phyloP scores from a whole-genome alignment of 2,797 vertebrate species.

The Coranthus polyacanthus region DNA sequence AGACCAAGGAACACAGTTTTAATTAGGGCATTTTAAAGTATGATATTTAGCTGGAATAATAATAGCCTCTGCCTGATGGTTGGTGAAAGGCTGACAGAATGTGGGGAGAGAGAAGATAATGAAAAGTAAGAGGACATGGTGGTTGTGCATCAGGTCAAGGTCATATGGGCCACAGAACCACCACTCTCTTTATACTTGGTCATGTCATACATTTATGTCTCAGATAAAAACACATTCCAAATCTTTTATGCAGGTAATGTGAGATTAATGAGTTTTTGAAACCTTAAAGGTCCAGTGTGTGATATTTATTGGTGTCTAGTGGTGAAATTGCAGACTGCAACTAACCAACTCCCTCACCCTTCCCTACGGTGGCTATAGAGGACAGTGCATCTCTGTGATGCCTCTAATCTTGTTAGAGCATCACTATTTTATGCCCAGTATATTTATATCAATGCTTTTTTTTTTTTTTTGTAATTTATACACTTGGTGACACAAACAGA shows the following conservation, averaged over 20 bases:
- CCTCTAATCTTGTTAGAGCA: too few relatives aligned
- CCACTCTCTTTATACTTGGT: background rate
- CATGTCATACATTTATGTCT: background rate
- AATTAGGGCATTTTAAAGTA: slow-evolving; percentile 82
- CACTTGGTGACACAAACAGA: too few relatives aligned
- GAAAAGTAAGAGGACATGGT: slow-evolving; percentile 30
- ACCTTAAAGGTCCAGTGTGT: too few relatives aligned
- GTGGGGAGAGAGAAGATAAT: slow-evolving; percentile 41
- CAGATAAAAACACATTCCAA: background rate
- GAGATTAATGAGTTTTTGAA: too few relatives aligned
- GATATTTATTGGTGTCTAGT: too few relatives aligned
- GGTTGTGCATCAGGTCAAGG: slow-evolving; percentile 59
- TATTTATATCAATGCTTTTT: too few relatives aligned
- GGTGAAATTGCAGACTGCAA: too few relatives aligned
- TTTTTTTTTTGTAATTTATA: too few relatives aligned
- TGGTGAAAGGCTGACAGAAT: slow-evolving; percentile 53
- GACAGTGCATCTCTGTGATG: too few relatives aligned
- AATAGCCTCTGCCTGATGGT: slow-evolving; percentile 64
- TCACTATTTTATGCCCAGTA: too few relatives aligned
- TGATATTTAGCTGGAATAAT: slow-evolving; percentile 71
- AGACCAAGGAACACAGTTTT: slow-evolving; percentile 70
- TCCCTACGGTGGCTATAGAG: too few relatives aligned
- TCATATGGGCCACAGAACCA: background rate
- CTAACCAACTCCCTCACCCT: too few relatives aligned
- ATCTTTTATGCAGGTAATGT: background rate